phyloP scores from a whole-genome alignment of 2,113 vertebrate species.

The Phyllopteryx taeniolatus region DNA sequence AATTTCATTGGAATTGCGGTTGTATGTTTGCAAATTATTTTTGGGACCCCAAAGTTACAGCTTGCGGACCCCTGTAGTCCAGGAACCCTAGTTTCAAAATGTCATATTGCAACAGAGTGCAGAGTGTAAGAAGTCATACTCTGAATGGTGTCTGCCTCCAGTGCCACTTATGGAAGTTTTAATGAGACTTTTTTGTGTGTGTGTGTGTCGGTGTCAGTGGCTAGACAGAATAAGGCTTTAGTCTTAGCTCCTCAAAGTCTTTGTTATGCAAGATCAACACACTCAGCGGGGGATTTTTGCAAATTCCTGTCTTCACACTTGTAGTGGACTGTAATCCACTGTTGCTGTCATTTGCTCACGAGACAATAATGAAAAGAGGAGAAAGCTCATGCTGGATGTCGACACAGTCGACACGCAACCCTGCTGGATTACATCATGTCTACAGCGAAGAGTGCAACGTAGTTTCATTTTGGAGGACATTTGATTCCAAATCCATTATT shows the following conservation, averaged over 20 bases:
- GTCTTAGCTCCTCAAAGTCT: constrained; percentile 54
- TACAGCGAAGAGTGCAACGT: no score
- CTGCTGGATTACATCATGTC: no score
- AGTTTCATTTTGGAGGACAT: no score
- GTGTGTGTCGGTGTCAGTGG: constrained; percentile 15
- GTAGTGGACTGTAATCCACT: constrained; percentile 1
- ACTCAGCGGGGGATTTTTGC: constrained; percentile 46
- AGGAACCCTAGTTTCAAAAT: neutral
- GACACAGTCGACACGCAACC: no score
- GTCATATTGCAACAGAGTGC: constrained; percentile 19
- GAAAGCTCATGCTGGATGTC: no score
- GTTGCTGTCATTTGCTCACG: constrained; percentile 15
- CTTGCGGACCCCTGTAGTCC: no score
- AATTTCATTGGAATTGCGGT: no score
- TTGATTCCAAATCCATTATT: no score
- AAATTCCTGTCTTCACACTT: neutral
- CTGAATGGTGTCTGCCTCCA: constrained; percentile 23
- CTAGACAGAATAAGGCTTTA: constrained; percentile 47
- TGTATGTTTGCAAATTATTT: no score
- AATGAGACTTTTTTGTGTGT: constrained; percentile 29
- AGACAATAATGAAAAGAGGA: neutral
- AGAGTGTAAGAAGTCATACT: constrained; percentile 26
- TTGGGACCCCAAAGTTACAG: no score
- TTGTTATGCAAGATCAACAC: constrained; percentile 46
- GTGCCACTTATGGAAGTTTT: constrained; percentile 38